Conservation (phyloP, 1,140 invertebrate species). For the Kradibia gibbosae region DNA sequence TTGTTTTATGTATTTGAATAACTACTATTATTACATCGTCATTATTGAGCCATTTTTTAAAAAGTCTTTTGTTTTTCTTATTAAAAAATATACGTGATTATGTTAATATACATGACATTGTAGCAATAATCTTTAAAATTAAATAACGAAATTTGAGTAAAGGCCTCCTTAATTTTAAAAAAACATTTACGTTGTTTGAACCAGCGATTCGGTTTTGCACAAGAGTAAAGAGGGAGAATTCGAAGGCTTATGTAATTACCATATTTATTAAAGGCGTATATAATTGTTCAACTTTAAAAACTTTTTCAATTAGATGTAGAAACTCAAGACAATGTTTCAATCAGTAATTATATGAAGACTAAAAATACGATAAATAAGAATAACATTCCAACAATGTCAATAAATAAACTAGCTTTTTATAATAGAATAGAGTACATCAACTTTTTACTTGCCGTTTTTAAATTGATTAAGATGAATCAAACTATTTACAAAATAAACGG, state of each 20-base stretch:
- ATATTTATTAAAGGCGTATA: constrained; percentile 45
- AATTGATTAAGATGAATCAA: not conserved
- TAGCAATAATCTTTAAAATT: no score
- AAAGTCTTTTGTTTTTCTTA: no score
- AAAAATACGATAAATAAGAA: constrained; percentile 42
- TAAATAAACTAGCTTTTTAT: not conserved
- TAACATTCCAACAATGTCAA: constrained; percentile 30
- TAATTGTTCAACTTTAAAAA: constrained; percentile 28
- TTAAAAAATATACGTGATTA: no score
- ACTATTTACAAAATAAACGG: not conserved
- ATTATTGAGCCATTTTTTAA: no score
- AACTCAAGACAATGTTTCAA: constrained; percentile 39
- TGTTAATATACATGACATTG: no score
- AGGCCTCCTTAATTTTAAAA: constrained; percentile 1
- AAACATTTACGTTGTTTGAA: not conserved
- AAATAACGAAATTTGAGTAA: constrained; percentile 8
- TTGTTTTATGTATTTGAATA: no score
- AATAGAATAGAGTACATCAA: not conserved
- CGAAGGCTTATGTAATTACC: constrained; percentile 39
- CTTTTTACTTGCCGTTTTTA: not conserved
- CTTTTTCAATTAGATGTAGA: constrained; percentile 11
- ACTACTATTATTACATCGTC: no score
- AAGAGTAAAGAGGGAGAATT: constrained; percentile 7
- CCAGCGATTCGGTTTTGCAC: constrained; percentile 33
- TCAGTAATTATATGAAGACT: constrained; percentile 35